A percentile compares a stretch with the other conserved stretches of the same genome.
Evolutionary conservation across 2,888 invertebrate genomes (phyloP).

Genomic region (Anarsia innoxiella): DNA sequence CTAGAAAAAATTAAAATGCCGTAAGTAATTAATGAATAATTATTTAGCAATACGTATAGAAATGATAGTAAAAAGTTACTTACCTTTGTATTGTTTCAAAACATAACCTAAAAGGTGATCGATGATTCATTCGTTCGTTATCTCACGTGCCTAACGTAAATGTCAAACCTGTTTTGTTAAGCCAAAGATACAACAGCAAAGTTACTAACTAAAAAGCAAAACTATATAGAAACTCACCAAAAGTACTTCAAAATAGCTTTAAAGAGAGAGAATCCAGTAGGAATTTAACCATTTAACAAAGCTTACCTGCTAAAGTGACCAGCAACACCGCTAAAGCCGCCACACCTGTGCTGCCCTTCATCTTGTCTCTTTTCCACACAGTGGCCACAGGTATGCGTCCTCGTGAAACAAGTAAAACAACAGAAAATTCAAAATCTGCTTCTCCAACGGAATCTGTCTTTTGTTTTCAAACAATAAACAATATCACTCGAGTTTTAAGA

Average conservation of each 20-base stretch:
- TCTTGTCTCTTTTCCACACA: constrained; percentile 67
- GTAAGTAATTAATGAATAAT: no score
- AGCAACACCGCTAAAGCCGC: constrained; percentile 60
- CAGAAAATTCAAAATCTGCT: constrained; percentile 46
- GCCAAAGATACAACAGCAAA: no score
- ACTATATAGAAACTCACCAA: neutral
- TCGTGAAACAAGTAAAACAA: constrained; percentile 55
- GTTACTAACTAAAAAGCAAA: constrained; percentile 1
- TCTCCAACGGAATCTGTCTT: constrained; percentile 46
- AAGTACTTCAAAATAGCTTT: no score
- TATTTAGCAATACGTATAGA: no score
- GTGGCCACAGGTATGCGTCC: constrained; percentile 40
- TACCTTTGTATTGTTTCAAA: constrained; percentile 21
- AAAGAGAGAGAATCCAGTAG: constrained; percentile 2
- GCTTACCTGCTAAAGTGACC: constrained; percentile 65
- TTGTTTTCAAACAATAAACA: constrained; percentile 56
- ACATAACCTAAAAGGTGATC: constrained; percentile 35
- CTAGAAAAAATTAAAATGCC: no score
- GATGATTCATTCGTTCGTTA: constrained; percentile 31
- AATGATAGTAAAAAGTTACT: no score
- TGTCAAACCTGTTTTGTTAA: constrained; percentile 22
- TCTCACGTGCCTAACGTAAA: constrained; percentile 28
- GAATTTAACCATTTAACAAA: constrained; percentile 23
- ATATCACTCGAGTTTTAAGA: constrained; percentile 60
- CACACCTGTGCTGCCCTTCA: constrained; percentile 70